Conservation (phyloP, 2,797 vertebrate species). For the Channa striata region DNA sequence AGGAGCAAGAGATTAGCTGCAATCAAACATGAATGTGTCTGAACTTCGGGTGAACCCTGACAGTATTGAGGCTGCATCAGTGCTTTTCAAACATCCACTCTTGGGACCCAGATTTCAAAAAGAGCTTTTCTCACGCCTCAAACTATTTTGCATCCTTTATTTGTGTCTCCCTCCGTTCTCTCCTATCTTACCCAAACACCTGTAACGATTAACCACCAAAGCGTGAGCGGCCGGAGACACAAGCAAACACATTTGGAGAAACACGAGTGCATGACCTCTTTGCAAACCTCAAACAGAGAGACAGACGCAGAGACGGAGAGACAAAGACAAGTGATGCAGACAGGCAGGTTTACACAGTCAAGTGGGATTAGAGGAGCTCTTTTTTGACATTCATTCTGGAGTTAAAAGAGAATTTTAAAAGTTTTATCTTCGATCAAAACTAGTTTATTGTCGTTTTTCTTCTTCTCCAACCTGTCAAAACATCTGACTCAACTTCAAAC, state of each 20-base stretch:
- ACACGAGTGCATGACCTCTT: slow-evolving; percentile 40
- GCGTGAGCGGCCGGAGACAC: slow-evolving; percentile 11
- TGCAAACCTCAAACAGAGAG: slow-evolving; percentile 41
- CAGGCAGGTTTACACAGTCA: slow-evolving; percentile 36
- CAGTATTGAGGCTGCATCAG: slow-evolving; percentile 15
- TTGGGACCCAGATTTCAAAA: slow-evolving; percentile 45
- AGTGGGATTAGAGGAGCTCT: slow-evolving; percentile 27
- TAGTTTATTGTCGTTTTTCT: slow-evolving; percentile 29
- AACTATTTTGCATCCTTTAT: slow-evolving; percentile 58
- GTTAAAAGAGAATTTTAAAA: slow-evolving; percentile 48
- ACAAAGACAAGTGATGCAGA: slow-evolving; percentile 16
- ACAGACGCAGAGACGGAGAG: slow-evolving; percentile 5
- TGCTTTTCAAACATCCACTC: slow-evolving; percentile 39
- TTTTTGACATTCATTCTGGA: slow-evolving; percentile 10
- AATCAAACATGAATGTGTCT: slow-evolving; percentile 44
- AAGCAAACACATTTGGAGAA: background rate
- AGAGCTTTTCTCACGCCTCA: slow-evolving; percentile 41
- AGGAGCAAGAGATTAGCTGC: slow-evolving; percentile 39
- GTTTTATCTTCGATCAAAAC: slow-evolving; percentile 19
- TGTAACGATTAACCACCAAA: slow-evolving; percentile 34
- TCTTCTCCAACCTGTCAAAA: slow-evolving; percentile 32
- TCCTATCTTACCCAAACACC: slow-evolving; percentile 63
- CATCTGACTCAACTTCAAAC: slow-evolving; percentile 13
- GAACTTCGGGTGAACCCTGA: slow-evolving; percentile 68
- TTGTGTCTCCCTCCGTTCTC: slow-evolving; percentile 19